These are phyloP conservation scores for Scytalopus superciliaris DNA, from an alignment of 2,113 vertebrate species.

Conservation along the genomic window DNA sequence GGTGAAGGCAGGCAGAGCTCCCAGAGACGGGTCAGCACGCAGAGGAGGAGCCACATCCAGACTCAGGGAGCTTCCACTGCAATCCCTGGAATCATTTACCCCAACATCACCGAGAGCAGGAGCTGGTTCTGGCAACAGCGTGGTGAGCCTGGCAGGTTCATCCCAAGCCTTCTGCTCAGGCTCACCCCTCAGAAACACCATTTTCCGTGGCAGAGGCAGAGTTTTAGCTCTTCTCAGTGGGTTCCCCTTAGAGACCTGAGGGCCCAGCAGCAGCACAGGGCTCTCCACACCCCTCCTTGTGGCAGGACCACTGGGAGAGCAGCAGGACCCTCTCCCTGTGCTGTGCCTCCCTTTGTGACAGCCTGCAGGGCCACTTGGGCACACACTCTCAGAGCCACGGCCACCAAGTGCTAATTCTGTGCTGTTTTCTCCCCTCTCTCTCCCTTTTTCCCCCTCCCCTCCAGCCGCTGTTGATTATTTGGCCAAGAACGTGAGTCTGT, in stretches of 20 bases:
- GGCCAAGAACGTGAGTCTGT: conserved; percentile 98
- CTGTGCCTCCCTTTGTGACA: background rate
- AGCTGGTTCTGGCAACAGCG: background rate
- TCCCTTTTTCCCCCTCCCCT: background rate
- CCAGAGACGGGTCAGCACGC: rapidly evolving
- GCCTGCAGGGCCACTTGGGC: background rate
- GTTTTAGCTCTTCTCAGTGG: background rate
- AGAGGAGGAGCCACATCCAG: background rate
- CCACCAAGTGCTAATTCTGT: background rate
- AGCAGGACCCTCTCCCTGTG: no score
- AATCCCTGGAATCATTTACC: background rate
- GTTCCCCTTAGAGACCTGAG: rapidly evolving
- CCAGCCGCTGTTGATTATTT: conserved; percentile 96
- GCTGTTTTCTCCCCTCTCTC: background rate
- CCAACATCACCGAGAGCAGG: background rate
- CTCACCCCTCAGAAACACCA: background rate
- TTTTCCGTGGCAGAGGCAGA: background rate
- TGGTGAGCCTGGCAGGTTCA: background rate
- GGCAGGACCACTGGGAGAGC: background rate
- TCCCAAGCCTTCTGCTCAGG: background rate
- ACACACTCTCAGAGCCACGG: background rate
- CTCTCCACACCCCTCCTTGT: no score
- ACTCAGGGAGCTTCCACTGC: background rate
- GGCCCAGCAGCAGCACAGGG: background rate
- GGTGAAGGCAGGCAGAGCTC: background rate